A percentile compares a stretch with the other conserved stretches of the same genome.
Conservation (phyloP, 1,140 invertebrate genomes). For the Trichonephila inaurata region DNA sequence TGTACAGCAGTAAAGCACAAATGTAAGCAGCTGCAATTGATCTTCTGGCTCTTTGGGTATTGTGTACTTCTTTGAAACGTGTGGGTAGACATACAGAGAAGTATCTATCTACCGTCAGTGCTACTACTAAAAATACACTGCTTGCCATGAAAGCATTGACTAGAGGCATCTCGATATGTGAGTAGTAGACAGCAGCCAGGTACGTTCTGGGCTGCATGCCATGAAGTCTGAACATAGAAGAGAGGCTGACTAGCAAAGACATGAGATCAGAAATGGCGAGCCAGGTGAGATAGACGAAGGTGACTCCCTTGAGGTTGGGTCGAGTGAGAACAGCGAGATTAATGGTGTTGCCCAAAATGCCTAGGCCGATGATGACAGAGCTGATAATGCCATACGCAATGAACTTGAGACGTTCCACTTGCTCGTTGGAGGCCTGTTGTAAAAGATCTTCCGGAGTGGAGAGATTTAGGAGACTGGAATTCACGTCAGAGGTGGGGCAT, state of each 20-base stretch:
- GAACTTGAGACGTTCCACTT: constrained; percentile 80
- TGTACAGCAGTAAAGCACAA: constrained; percentile 80
- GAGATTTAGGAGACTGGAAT: neutral
- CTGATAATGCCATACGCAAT: constrained; percentile 87
- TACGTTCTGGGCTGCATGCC: constrained; percentile 85
- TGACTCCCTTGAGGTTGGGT: constrained; percentile 88
- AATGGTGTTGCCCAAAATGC: constrained; percentile 88
- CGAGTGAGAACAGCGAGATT: constrained; percentile 88
- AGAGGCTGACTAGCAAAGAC: constrained; percentile 87
- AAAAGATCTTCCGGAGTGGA: neutral
- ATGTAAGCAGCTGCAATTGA: constrained; percentile 80
- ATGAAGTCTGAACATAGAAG: constrained; percentile 86
- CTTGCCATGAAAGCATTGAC: constrained; percentile 87
- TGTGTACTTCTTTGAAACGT: constrained; percentile 81
- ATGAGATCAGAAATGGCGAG: constrained; percentile 85
- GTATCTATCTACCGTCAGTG: constrained; percentile 82
- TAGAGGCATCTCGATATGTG: constrained; percentile 87
- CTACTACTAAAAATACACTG: constrained; percentile 82
- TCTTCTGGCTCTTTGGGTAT: constrained; percentile 79
- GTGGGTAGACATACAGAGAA: constrained; percentile 81
- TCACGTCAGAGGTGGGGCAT: neutral
- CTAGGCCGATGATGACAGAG: constrained; percentile 86
- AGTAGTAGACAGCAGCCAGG: constrained; percentile 87
- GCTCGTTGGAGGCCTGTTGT: neutral
- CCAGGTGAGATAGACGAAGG: constrained; percentile 89